phyloP scores from a whole-genome alignment of 2,888 invertebrate genomes.

The Chironomus tentans region DNA sequence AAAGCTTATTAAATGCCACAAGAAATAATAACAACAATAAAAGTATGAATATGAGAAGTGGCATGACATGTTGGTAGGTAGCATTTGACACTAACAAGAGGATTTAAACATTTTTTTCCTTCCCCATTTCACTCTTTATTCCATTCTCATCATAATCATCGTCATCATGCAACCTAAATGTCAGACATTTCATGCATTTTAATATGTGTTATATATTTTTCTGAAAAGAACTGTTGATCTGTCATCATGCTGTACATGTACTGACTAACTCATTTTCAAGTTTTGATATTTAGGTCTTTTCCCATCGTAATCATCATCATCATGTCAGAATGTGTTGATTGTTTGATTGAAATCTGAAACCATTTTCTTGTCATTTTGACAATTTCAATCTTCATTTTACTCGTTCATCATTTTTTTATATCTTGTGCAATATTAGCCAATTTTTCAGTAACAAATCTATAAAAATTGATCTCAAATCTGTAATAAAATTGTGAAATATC shows the following conservation, averaged over 20 bases:
- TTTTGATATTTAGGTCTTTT: neutral
- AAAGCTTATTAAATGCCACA: neutral
- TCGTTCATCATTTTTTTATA: neutral
- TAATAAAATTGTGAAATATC: too few relatives aligned
- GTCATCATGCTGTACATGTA: too few relatives aligned
- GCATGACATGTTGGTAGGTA: neutral
- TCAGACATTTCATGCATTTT: too few relatives aligned
- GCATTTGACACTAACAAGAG: slow-evolving; percentile 19
- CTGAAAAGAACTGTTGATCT: neutral
- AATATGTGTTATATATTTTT: neutral
- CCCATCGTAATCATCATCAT: neutral
- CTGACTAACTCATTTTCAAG: too few relatives aligned
- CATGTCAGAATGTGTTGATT: slow-evolving; percentile 5
- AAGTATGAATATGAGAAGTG: neutral
- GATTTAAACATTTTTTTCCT: slow-evolving; percentile 1
- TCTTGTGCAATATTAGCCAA: neutral
- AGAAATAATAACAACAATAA: neutral
- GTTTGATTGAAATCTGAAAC: slow-evolving; percentile 14
- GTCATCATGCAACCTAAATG: too few relatives aligned
- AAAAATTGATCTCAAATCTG: too few relatives aligned
- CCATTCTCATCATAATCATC: neutral
- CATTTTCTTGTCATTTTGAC: neutral
- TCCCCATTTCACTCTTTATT: neutral
- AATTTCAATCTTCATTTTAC: neutral
- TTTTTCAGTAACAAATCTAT: too few relatives aligned